A percentile compares a stretch with the other conserved stretches of the same genome.
Conservation (phyloP, 2,888 invertebrate genomes). For the Anticlea derivata region DNA sequence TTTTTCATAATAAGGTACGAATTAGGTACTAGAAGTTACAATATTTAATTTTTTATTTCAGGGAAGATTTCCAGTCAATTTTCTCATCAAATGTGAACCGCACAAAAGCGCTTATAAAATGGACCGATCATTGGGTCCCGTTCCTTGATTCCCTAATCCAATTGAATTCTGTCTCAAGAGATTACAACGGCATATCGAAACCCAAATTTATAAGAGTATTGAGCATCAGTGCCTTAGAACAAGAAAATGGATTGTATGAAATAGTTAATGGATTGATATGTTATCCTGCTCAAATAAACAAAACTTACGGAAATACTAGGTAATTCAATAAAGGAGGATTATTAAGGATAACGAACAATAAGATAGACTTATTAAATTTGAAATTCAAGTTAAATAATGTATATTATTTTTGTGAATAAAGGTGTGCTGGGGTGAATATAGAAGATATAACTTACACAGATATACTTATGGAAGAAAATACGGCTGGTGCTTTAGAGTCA, state of each 20-base stretch:
- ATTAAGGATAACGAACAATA: no score
- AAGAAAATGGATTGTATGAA: neutral
- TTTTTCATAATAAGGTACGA: no score
- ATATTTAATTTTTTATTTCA: constrained; percentile 20
- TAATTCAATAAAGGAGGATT: constrained; percentile 7
- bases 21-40: no score
- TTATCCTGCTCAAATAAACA: constrained; percentile 19
- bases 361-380: no score
- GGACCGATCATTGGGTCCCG: constrained; percentile 32
- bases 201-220: constrained; percentile 30
- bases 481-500: constrained; percentile 37
- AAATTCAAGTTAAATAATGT: no score
- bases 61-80: constrained; percentile 27
- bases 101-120: constrained; percentile 30
- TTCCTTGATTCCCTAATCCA: constrained; percentile 39
- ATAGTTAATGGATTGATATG: constrained; percentile 3
- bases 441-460: constrained; percentile 42
- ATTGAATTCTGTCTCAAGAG: constrained; percentile 29
- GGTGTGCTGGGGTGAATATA: constrained; percentile 51
- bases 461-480: constrained; percentile 32
- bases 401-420: neutral
- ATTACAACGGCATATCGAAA: constrained; percentile 29
- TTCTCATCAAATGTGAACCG: constrained; percentile 26
- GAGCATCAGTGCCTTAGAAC: constrained; percentile 22
- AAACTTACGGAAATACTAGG: constrained; percentile 23